Base-by-base conservation (phyloP, 2,888 invertebrate genomes). In the Eilema sororculum region DNA sequence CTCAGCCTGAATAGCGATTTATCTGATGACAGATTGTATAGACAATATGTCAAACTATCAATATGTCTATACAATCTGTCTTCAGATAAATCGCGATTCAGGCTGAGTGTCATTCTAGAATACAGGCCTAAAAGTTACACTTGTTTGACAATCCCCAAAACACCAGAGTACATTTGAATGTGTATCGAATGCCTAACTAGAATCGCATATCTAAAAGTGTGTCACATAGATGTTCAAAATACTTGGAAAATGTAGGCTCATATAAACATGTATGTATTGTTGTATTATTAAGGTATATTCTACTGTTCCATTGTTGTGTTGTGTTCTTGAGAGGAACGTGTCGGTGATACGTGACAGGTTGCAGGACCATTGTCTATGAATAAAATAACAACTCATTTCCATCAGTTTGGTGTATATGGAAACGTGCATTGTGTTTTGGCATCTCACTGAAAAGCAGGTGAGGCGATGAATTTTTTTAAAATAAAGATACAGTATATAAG, bases 311-410 rank as follows among this genome's bases (percentile, higher is more conserved):
- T 33, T 33, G 30, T 33, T 46, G 41, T 30, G 63, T 63, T 58
- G 59, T 62, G 41, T 60, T 62, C 16, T 58, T 56, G 59, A 56
- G 59, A 60, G 66, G 52, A 69, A 73, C 79, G 74, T 81, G 71
- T 78, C 69, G 25, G 13, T 60, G 56, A 67, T 71, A 80, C 80
- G 82, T 80, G 80, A 81, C 80, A 80, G 77, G 82, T 77, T 75
- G 80, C 72, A 74, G 30, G 71, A 64, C 59, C 68, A 71, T 79
- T 57, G 65, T n/a, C 71, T 58, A 69, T 81, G 82, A 79, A 80
- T 80, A 79, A 80, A 79, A 75, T 69, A 80, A 12, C 71, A 61
- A 65, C 71, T 79, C 80, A 80, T 81, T 72, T 79, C 82, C 74
- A 80, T 81, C 75, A 70, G 59, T 62, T 62, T 66, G 57, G 58